A percentile compares a stretch with the other conserved stretches of the same genome.
Evolutionary conservation across 2,888 invertebrate species (phyloP).

Genomic region (Patella caerulea): DNA sequence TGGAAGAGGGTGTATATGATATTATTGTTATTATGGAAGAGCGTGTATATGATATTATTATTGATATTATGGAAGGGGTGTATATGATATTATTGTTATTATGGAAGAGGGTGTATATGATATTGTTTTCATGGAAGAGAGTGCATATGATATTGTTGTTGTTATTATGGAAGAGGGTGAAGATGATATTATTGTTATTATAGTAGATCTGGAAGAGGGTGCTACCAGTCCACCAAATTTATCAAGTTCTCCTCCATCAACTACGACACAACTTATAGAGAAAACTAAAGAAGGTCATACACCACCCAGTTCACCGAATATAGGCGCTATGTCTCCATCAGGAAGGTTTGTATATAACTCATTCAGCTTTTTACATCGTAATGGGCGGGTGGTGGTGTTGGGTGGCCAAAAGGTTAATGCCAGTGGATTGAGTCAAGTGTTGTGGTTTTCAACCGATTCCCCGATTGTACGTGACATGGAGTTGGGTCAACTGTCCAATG

Average conservation of each 20-base stretch:
- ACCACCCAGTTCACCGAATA: slow-evolving; percentile 75
- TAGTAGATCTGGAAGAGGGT: slow-evolving; percentile 85
- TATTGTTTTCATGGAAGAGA: slow-evolving; percentile 56
- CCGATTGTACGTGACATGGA: too few species aligned
- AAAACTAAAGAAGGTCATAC: slow-evolving; percentile 73
- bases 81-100: slow-evolving; percentile 14
- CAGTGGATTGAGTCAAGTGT: too few species aligned
- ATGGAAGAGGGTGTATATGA: slow-evolving; percentile 84
- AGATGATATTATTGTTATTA: slow-evolving; percentile 18
- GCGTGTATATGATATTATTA: too few species aligned
- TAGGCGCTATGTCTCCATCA: slow-evolving; percentile 56
- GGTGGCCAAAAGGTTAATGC: too few species aligned
- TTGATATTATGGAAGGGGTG: neutral
- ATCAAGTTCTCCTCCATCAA: slow-evolving; percentile 71
- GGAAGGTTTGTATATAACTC: slow-evolving; percentile 38
- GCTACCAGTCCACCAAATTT: slow-evolving; percentile 72
- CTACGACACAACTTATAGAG: slow-evolving; percentile 66
- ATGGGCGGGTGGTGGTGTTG: too few species aligned
- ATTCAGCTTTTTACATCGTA: too few species aligned
- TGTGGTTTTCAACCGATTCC: too few species aligned
- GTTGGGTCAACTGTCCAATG: too few species aligned
- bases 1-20: neutral
- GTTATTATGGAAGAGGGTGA: neutral
- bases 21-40: too few species aligned
- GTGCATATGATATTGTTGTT: too few species aligned